Evolutionary conservation across 2,113 vertebrate genomes (phyloP).

Genomic region (Varanus komodoensis): DNA sequence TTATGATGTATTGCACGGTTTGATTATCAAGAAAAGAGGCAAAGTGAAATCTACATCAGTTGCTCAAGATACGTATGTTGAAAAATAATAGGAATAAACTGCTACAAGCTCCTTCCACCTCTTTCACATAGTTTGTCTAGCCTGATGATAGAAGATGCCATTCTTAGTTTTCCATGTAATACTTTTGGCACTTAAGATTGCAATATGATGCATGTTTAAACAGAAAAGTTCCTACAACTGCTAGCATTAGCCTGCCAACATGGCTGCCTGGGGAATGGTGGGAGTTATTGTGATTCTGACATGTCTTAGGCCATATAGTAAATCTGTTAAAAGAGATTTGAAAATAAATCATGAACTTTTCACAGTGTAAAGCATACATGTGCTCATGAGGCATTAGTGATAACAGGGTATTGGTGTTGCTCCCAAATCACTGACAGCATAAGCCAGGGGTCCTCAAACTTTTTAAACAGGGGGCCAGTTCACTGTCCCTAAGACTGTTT

Average conservation of each 20-base stretch:
- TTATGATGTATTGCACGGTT: neutral
- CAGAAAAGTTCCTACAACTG: no score
- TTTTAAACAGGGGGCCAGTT: no score
- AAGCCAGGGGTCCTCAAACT: no score
- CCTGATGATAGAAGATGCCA: neutral
- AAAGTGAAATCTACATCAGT: neutral
- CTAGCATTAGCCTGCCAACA: no score
- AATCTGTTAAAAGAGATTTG: neutral
- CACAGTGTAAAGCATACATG: neutral
- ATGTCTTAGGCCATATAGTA: neutral
- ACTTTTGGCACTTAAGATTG: neutral
- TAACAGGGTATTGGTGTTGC: neutral
- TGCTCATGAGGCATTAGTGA: neutral
- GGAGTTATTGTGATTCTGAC: neutral
- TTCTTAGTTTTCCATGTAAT: neutral
- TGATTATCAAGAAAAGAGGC: neutral
- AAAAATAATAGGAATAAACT: neutral
- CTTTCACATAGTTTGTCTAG: neutral
- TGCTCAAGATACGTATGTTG: neutral
- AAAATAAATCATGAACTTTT: neutral
- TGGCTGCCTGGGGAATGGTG: no score
- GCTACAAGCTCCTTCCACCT: neutral
- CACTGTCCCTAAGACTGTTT: no score
- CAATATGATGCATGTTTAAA: no score
- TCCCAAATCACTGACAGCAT: neutral